These are phyloP conservation scores for Panulirus ornatus DNA, from an alignment of 1,140 invertebrate species.

Conservation along the genomic window DNA sequence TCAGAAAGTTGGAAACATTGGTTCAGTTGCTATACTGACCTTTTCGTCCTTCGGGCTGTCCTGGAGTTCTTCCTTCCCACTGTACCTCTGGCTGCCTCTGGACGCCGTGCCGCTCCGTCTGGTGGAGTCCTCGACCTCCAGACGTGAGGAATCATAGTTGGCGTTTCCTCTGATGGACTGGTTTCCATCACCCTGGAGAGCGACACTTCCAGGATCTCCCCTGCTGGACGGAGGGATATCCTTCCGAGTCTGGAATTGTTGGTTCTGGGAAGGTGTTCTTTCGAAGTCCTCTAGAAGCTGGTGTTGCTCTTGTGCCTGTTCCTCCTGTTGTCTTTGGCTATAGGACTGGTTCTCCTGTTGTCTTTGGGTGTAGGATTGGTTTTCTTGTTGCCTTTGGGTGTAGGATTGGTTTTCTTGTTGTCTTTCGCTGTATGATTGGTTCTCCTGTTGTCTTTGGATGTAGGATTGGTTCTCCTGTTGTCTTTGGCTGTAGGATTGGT, in stretches of 20 bases:
- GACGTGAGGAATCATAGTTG: too few species aligned
- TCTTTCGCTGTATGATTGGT: too few species aligned
- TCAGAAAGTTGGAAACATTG: too few species aligned
- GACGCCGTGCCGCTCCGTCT: not conserved
- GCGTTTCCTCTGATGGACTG: not conserved
- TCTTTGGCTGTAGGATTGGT: too few species aligned
- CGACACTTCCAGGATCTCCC: not conserved
- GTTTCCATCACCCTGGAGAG: not conserved
- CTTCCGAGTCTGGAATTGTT: not conserved
- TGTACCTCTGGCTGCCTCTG: constrained; percentile 31
- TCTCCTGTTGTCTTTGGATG: too few species aligned
- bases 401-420: too few species aligned
- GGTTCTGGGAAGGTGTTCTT: not conserved
- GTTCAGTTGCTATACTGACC: too few species aligned
- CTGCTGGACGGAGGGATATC: not conserved
- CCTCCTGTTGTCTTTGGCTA: not conserved
- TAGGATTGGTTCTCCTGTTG: too few species aligned
- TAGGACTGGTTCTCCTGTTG: not conserved
- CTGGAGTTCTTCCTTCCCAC: not conserved
- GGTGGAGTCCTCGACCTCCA: too few species aligned
- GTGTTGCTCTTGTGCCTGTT: not conserved
- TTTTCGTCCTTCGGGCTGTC: not conserved
- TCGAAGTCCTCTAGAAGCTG: not conserved
- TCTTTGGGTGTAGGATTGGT: too few species aligned
- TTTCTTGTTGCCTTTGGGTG: too few species aligned